Percentiles rank a stretch among this genome's conserved stretches.
phyloP scores from a whole-genome alignment of 2,797 vertebrate species.

The Rhinatrema bivittatum region DNA sequence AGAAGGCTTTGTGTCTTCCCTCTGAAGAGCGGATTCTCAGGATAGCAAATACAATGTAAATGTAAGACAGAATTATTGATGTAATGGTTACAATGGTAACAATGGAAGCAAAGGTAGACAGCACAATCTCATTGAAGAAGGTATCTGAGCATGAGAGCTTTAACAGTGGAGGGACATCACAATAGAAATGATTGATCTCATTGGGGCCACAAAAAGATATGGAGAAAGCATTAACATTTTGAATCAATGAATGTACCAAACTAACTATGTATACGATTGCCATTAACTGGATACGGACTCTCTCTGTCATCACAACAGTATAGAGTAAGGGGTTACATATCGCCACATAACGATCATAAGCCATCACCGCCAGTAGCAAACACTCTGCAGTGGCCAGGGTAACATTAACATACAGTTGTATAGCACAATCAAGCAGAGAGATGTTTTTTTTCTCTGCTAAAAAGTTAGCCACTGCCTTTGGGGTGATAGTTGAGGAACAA shows the following conservation, averaged over 20 bases:
- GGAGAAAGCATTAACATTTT: too few species aligned
- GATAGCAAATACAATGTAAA: conserved; percentile 33
- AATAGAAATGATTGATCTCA: conserved; percentile 49
- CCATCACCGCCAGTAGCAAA: conserved; percentile 1
- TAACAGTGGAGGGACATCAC: conserved; percentile 42
- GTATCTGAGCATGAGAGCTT: conserved; percentile 37
- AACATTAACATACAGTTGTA: conserved; percentile 1
- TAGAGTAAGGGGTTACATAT: conserved; percentile 2
- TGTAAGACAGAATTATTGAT: conserved; percentile 23
- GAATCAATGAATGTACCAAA: too few species aligned
- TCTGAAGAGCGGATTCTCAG: conserved; percentile 27
- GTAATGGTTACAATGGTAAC: conserved; percentile 27
- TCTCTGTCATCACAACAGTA: neutral
- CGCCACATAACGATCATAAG: conserved; percentile 5
- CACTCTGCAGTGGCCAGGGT: conserved; percentile 6
- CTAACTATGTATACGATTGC: too few species aligned
- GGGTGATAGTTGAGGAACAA: conserved; percentile 7
- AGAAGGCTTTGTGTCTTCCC: conserved; percentile 36
- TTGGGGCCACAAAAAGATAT: conserved; percentile 35
- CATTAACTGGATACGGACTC: neutral
- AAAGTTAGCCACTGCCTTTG: conserved; percentile 3
- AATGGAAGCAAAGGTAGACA: conserved; percentile 7
- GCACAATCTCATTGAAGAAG: conserved; percentile 21
- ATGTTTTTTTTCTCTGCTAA: neutral
- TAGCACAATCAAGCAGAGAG: neutral